Evolutionary conservation across 1,140 invertebrate genomes (phyloP).

Genomic region (Calycopis cecrops): DNA sequence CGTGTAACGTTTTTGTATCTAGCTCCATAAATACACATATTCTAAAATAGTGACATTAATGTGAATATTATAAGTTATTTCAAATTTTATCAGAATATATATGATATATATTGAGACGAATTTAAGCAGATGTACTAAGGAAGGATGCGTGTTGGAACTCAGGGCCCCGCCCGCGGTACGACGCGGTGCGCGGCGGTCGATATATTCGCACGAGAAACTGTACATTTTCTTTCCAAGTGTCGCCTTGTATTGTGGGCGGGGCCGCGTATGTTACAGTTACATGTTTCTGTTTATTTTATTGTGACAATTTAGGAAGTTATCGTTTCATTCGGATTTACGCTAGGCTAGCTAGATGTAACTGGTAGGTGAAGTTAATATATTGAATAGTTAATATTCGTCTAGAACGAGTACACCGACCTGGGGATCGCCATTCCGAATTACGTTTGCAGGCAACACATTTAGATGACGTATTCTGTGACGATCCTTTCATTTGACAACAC

Average conservation of each 20-base stretch:
- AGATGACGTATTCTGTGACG: not conserved
- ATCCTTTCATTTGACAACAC: not conserved
- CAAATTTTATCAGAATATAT: conserved; percentile 68
- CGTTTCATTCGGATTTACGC: conserved; percentile 63
- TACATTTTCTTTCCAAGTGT: conserved; percentile 1
- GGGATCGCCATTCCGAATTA: conserved; percentile 13
- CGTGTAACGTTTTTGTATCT: conserved; percentile 53
- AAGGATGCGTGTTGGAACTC: conserved; percentile 39
- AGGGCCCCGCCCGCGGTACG: conserved; percentile 16
- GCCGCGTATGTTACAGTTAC: conserved; percentile 50
- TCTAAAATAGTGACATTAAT: conserved; percentile 67
- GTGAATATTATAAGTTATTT: conserved; percentile 68
- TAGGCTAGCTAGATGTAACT: conserved; percentile 67
- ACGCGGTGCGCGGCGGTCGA: conserved; percentile 1
- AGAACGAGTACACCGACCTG: conserved; percentile 18
- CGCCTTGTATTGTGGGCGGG: conserved; percentile 9
- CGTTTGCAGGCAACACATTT: not conserved
- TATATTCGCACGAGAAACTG: conserved; percentile 14
- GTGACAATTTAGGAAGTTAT: conserved; percentile 65
- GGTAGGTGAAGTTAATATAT: conserved; percentile 57
- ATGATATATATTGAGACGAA: conserved; percentile 66
- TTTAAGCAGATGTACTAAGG: conserved; percentile 47
- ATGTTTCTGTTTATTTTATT: conserved; percentile 57
- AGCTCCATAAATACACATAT: conserved; percentile 66
- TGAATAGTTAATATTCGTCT: conserved; percentile 41